Evolutionary conservation across 1,140 invertebrate genomes (phyloP), one percentile per base, ranked within the genome.

Genomic region (Gerris buenoi): DNA sequence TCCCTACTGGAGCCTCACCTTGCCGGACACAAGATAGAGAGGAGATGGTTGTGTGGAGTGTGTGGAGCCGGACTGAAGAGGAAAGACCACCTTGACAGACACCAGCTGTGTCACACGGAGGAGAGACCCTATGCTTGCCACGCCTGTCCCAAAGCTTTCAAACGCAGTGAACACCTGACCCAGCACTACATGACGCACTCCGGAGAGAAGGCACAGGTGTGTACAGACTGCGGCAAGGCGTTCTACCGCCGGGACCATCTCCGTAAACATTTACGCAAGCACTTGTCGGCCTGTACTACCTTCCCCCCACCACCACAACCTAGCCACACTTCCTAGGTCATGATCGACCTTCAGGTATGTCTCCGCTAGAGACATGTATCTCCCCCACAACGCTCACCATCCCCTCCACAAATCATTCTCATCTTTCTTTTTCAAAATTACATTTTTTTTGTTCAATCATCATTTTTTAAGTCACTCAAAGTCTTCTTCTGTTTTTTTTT

Each of bases 191-290:
- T 89, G 65, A 89, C 89, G 73, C 88, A 89, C 76, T 88, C 87
- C 2, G 88, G 87, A 23, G 86, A 89, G 71, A 91, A 91, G 76
- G 88, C 87, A 1, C 87, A 90, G 75, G 73, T 76, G 46, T 79
- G 78, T 69, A 66, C 27, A 23, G 68, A 87, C 69, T 88, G 86
- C 71, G 84, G 85, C 22, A 88, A 88, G 80, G 88, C 87, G 25
- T 91, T 91, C 72, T 90, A 90, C 75, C 81, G 89, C n/a, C 89
- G 88, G 70, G 89, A 91, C 73, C 89, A 91, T 75, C 77, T 90
- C 61, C 81, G 72, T 27, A 75, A 73, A 67, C 73, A 74, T 74
- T 82, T 87, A 25, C 82, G 86, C 57, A 88, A 86, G 25, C 88
- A 90, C 58, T 3, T 60, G 15, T 60, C 58, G 5, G 33, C 33